Evolutionary conservation across 2,888 invertebrate species (phyloP).

Genomic region (Congeria kusceri): DNA sequence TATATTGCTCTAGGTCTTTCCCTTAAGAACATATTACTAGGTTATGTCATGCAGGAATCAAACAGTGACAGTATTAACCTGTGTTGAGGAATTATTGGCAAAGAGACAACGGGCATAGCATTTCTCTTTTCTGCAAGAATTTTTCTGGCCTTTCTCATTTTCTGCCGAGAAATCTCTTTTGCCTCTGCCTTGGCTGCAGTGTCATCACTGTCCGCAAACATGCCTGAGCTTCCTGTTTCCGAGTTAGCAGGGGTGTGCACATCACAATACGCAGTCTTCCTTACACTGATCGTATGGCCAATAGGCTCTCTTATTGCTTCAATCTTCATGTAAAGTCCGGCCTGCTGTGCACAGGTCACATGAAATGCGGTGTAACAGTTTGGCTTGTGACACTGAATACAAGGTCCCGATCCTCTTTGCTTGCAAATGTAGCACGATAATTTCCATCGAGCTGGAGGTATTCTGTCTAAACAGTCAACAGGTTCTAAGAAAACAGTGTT

Average conservation of each 20-base stretch:
- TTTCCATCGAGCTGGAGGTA: conserved; percentile 97
- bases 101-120: conserved; percentile 95
- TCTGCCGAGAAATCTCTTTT: conserved; percentile 87
- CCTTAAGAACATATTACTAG: too few species aligned
- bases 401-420: conserved; percentile 91
- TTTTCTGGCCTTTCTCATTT: conserved; percentile 95
- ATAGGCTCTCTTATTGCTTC: conserved; percentile 91
- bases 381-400: conserved; percentile 98
- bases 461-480: conserved; percentile 97
- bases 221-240: conserved; percentile 77
- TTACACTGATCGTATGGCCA: conserved; percentile 86
- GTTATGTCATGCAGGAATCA: too few species aligned
- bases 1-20: too few species aligned
- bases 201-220: conserved; percentile 74
- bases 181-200: conserved; percentile 80
- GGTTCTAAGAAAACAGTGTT: conserved; percentile 99
- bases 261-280: conserved; percentile 98
- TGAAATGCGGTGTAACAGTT: conserved; percentile 99
- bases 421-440: conserved; percentile 98
- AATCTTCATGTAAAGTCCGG: conserved; percentile 93
- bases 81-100: conserved; percentile 92
- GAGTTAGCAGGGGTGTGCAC: conserved; percentile 92
- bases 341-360: conserved; percentile 98
- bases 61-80: conserved; percentile 60
- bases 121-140: conserved; percentile 95